Percentiles rank a stretch among this genome's conserved stretches.
These are phyloP conservation scores for Chaetodon trifascialis DNA, from an alignment of 2,113 vertebrate species.

Conservation along the genomic window DNA sequence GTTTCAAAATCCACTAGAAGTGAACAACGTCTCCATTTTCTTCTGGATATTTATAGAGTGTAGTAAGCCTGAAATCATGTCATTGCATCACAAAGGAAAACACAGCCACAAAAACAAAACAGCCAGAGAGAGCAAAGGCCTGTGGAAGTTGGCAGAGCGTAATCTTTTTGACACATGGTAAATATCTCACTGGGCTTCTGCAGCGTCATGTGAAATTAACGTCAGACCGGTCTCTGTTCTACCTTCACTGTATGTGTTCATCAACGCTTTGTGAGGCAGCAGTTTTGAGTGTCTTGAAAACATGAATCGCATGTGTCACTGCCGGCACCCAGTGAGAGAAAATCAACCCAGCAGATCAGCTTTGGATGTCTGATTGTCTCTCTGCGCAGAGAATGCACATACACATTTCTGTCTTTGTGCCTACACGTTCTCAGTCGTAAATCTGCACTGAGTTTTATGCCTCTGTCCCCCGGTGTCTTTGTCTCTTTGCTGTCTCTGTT, in stretches of 20 bases:
- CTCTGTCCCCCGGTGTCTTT: neutral
- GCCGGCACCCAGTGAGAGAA: neutral
- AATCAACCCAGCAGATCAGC: neutral
- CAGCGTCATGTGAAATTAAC: neutral
- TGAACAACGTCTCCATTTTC: conserved; percentile 38
- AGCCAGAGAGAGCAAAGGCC: conserved; percentile 8
- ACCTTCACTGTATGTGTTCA: neutral
- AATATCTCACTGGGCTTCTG: conserved; percentile 12
- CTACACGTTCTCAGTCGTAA: too few relatives aligned
- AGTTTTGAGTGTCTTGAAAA: neutral
- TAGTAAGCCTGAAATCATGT: conserved; percentile 54
- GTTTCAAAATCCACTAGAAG: conserved; percentile 43
- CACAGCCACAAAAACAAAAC: conserved; percentile 53
- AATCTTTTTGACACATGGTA: conserved; percentile 25
- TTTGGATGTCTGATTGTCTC: conserved; percentile 20
- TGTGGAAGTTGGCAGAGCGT: conserved; percentile 14
- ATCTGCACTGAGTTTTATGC: neutral
- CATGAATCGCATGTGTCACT: neutral
- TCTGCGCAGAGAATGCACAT: neutral
- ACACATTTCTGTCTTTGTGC: conserved; percentile 7
- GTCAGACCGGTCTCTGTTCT: neutral
- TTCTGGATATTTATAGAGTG: conserved; percentile 50
- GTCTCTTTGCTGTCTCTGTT: neutral
- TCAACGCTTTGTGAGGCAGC: neutral
- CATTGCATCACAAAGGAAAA: conserved; percentile 58